phyloP scores from a whole-genome alignment of 2,113 vertebrate genomes.

The Ceyx cyanopectus region DNA sequence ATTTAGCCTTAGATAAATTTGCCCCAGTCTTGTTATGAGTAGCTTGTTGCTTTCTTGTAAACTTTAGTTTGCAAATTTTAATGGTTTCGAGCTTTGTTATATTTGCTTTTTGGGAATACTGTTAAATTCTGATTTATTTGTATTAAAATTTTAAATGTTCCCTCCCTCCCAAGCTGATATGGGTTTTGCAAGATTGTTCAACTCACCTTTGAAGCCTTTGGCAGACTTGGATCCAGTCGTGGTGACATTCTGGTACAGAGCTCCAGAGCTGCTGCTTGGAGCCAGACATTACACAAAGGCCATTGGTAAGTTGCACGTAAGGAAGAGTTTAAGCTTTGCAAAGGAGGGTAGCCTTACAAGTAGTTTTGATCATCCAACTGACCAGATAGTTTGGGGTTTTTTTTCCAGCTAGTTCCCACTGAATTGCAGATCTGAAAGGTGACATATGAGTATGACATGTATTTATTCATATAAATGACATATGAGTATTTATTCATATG shows the following conservation, averaged over 20 bases:
- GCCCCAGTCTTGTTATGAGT: background rate
- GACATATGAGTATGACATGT: no score
- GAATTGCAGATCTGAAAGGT: background rate
- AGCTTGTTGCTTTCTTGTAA: background rate
- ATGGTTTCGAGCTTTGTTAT: background rate
- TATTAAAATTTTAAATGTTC: background rate
- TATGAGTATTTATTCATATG: no score
- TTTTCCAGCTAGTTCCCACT: background rate
- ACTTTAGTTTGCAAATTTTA: background rate
- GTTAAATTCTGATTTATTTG: background rate
- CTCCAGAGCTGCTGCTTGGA: conserved; percentile 92
- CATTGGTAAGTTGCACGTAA: conserved; percentile 86
- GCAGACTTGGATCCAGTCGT: conserved; percentile 93
- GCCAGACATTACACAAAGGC: conserved; percentile 99
- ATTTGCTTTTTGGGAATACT: background rate
- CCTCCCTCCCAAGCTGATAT: conserved; percentile 82
- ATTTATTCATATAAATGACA: no score
- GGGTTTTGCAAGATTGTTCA: conserved; percentile 92
- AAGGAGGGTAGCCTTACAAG: background rate
- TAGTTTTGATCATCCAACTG: background rate
- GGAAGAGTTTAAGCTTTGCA: background rate
- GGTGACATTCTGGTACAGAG: conserved; percentile 94
- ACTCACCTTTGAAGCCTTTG: conserved; percentile 90
- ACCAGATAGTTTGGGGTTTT: background rate
- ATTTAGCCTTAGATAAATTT: background rate